These are phyloP conservation scores for Dolichoris vasculosae DNA, from an alignment of 1,140 invertebrate species.

Conservation along the genomic window DNA sequence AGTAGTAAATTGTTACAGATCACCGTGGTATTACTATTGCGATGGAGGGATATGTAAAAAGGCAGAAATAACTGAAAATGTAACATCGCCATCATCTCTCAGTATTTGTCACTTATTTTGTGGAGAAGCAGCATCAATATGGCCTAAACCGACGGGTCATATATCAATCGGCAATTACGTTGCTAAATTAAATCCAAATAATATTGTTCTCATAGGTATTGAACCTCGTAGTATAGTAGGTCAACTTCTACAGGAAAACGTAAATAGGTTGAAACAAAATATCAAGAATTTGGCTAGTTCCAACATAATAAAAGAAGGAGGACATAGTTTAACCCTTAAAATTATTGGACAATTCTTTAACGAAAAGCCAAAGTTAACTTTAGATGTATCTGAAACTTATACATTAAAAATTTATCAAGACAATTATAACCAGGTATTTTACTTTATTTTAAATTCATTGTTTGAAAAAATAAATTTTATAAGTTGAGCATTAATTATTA, in stretches of 20 bases:
- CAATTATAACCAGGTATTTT: conserved; percentile 14
- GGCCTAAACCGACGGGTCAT: conserved; percentile 83
- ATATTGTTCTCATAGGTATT: conserved; percentile 72
- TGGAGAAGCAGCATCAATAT: conserved; percentile 77
- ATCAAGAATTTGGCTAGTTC: conserved; percentile 45
- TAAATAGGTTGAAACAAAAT: conserved; percentile 64
- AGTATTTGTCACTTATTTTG: conserved; percentile 70
- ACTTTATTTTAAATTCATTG: background rate
- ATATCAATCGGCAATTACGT: conserved; percentile 77
- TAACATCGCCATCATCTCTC: conserved; percentile 58
- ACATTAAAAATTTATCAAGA: conserved; percentile 73
- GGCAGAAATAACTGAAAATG: conserved; percentile 60
- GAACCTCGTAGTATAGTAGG: conserved; percentile 67
- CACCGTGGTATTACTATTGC: conserved; percentile 69
- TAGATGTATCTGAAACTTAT: conserved; percentile 83
- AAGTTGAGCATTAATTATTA: too few species aligned
- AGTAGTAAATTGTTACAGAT: background rate
- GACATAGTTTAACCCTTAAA: conserved; percentile 63
- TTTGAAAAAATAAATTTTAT: too few species aligned
- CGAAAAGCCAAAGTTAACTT: conserved; percentile 65
- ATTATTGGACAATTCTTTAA: conserved; percentile 54
- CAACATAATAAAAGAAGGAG: conserved; percentile 51
- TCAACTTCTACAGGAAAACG: conserved; percentile 69
- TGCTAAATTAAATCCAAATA: conserved; percentile 78
- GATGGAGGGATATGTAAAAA: conserved; percentile 65